Conservation (phyloP, 2,797 vertebrate genomes). For the Austrolebias charrua region DNA sequence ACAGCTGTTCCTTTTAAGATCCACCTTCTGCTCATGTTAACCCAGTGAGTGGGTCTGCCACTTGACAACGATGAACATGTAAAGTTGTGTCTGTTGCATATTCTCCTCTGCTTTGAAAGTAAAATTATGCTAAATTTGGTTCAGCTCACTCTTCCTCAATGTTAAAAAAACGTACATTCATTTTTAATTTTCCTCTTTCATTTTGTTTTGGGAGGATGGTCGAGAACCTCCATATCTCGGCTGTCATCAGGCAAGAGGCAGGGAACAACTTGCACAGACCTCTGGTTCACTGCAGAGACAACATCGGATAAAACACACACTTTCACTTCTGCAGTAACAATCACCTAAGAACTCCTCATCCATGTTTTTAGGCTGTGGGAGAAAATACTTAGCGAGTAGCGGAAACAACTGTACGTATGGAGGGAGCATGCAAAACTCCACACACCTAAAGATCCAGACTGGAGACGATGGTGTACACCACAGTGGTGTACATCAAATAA, state of each 20-base stretch:
- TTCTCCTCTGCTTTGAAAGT: background rate
- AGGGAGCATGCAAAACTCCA: background rate
- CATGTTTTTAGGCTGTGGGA: background rate
- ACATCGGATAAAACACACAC: background rate
- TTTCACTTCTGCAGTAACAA: background rate
- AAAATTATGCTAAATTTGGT: constrained; percentile 4
- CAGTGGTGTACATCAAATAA: too few species aligned
- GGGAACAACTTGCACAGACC: constrained; percentile 1
- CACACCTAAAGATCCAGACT: background rate
- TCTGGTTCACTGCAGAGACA: background rate
- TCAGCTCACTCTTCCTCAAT: constrained; percentile 13
- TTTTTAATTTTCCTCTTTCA: background rate
- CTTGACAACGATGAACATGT: constrained; percentile 31
- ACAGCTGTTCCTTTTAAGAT: background rate
- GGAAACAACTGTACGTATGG: too few species aligned
- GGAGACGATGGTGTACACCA: too few species aligned
- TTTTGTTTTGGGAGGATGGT: background rate
- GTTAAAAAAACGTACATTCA: background rate
- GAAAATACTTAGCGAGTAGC: background rate
- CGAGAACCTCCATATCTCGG: background rate
- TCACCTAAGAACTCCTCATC: background rate
- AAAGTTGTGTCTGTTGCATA: constrained; percentile 4
- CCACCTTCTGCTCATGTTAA: background rate
- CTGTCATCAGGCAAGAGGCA: background rate
- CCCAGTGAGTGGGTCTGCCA: constrained; percentile 34